Evolutionary conservation across 2,113 vertebrate genomes (phyloP), one percentile per base, ranked within the genome.

Genomic region (Ictalurus punctatus): DNA sequence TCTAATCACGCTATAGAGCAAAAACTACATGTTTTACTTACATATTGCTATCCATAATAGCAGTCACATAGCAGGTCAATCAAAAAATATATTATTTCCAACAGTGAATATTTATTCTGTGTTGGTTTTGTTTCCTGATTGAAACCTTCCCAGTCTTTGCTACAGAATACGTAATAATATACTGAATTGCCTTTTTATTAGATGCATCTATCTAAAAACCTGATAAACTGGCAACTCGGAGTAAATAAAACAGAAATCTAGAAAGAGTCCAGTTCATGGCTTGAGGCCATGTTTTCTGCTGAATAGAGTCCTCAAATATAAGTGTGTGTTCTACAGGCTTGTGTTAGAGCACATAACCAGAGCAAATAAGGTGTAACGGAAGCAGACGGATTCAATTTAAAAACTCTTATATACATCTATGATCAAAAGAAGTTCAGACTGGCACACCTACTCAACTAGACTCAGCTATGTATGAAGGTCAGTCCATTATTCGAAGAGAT

Each of bases 271-370:
- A 44, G 78, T 40, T 87, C 78, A 40, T 58, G 79, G 17, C 27
- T 48, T 40, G 23, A 59, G 40, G n/a, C 48, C 71, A 37, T 54
- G n/a, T 61, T 23, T 85, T 48, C 76, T 44, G 65, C 40, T 58
- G 21, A 10, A 84, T 58, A 69, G 58, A 86, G 82, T 58, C 83
- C 6, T 71, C 17, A 80, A 14, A 30, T 44, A 79, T 83, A 23
- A 67, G 16, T 69, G 78, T 78, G 78, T 78, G 58, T 61, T 78
- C 79, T 90, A 54, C 21, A 58, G n/a, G 17, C 63, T 79, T 78
- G 12, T 25, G 44, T 84, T 85, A 40, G 54, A 88, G 40, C 48
- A 74, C 40, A 79, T 65, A 76, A 86, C 78, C 67, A 59, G 83
- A 58, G 86, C 82, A 85, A 27, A 56, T 56, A 56, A 30, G 78